phyloP scores from a whole-genome alignment of 2,888 invertebrate species.

The Pammene fasciana region DNA sequence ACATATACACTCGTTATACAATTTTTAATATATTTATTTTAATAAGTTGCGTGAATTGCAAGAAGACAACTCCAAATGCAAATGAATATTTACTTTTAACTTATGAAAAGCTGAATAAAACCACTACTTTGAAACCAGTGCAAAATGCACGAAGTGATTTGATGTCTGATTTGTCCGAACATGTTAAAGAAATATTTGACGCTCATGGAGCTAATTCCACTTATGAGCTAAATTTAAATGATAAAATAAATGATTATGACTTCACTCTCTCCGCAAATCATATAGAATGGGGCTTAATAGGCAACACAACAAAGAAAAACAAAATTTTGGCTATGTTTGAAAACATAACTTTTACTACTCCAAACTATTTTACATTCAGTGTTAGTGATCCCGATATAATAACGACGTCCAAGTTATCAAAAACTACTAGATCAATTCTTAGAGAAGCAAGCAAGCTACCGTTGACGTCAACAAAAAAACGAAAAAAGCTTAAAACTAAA shows the following conservation, averaged over 20 bases:
- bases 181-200: conserved; percentile 63
- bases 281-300: conserved; percentile 6
- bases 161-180: conserved; percentile 63
- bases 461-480: neutral
- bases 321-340: conserved; percentile 6
- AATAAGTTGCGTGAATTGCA: conserved; percentile 1
- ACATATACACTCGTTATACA: neutral
- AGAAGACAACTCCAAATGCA: conserved; percentile 18
- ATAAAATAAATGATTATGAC: neutral
- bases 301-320: neutral
- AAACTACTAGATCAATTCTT: neutral
- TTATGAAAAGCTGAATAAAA: conserved; percentile 58
- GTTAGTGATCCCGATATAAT: neutral
- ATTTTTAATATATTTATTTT: neutral
- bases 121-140: conserved; percentile 41
- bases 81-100: conserved; percentile 53
- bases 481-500: neutral
- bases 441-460: neutral
- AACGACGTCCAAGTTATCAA: neutral
- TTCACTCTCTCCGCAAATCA: conserved; percentile 21
- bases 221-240: conserved; percentile 30
- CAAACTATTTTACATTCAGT: neutral
- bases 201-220: conserved; percentile 45
- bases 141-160: conserved; percentile 55
- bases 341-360: neutral